phyloP scores from a whole-genome alignment of 1,140 invertebrate species.

The Vanessa atalanta region DNA sequence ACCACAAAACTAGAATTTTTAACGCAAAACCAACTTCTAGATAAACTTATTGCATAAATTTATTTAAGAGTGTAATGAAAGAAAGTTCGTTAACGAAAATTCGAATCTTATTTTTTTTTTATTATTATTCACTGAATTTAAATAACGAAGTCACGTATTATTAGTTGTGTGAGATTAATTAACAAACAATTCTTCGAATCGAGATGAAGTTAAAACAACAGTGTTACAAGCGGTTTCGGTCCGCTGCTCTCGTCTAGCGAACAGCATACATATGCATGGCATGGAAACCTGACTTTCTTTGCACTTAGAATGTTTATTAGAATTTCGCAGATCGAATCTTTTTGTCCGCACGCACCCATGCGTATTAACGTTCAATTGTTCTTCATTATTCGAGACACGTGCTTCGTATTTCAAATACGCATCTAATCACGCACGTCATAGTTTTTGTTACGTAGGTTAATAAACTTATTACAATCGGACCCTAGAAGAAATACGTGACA shows the following conservation, averaged over 20 bases:
- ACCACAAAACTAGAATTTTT: not conserved
- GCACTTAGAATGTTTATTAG: slow-evolving; percentile 66
- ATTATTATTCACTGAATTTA: too few relatives aligned
- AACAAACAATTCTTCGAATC: not conserved
- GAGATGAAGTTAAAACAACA: slow-evolving; percentile 25
- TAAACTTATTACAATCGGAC: slow-evolving; percentile 13
- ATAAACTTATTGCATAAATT: not conserved
- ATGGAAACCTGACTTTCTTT: slow-evolving; percentile 73
- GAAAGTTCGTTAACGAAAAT: too few relatives aligned
- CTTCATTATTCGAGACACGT: slow-evolving; percentile 41
- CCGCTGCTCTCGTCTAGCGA: slow-evolving; percentile 51
- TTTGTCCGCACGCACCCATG: slow-evolving; percentile 56
- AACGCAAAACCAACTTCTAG: not conserved
- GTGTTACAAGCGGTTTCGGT: slow-evolving; percentile 47
- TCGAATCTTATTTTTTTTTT: too few relatives aligned
- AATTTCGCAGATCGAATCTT: slow-evolving; percentile 68
- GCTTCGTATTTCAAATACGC: slow-evolving; percentile 22
- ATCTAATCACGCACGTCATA: slow-evolving; percentile 35
- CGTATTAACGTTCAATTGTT: slow-evolving; percentile 45
- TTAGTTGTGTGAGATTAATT: not conserved
- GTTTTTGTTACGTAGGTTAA: slow-evolving; percentile 36
- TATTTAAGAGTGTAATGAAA: too few relatives aligned
- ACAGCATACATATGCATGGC: slow-evolving; percentile 68
- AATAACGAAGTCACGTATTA: not conserved
- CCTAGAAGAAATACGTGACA: slow-evolving; percentile 26